phyloP scores from a whole-genome alignment of 2,888 invertebrate genomes.

The Cerastis leucographa region DNA sequence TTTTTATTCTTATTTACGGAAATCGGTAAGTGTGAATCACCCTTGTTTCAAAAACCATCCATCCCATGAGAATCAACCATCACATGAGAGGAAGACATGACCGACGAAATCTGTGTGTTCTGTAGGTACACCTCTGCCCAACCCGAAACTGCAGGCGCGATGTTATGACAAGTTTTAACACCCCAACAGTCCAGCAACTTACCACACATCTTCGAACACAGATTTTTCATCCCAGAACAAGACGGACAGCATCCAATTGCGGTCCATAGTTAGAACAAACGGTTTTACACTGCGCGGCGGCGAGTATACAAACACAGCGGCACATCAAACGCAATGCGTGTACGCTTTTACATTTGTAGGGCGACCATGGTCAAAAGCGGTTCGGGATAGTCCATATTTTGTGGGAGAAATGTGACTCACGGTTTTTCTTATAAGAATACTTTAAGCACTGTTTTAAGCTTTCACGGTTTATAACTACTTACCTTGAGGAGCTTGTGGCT shows the following conservation, averaged over 20 bases:
- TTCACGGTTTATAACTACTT: too few relatives aligned
- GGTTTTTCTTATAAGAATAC: too few relatives aligned
- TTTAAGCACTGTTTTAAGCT: too few relatives aligned
- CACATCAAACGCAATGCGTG: slow-evolving; percentile 74
- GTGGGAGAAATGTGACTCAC: too few relatives aligned
- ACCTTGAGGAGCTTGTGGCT: too few relatives aligned
- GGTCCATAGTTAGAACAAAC: slow-evolving; percentile 65
- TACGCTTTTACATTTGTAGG: slow-evolving; percentile 63
- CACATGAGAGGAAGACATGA: background rate
- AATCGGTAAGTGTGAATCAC: too few relatives aligned
- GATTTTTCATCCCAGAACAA: slow-evolving; percentile 39
- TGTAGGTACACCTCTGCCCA: background rate
- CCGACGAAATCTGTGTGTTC: background rate
- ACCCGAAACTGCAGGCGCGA: background rate
- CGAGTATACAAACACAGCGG: slow-evolving; percentile 73
- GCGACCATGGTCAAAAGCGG: slow-evolving; percentile 22
- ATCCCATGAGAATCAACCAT: too few relatives aligned
- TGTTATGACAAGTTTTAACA: background rate
- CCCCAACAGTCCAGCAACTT: background rate
- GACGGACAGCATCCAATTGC: slow-evolving; percentile 54
- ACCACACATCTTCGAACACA: slow-evolving; percentile 13
- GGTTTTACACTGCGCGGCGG: slow-evolving; percentile 57
- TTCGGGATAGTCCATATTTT: slow-evolving; percentile 9
- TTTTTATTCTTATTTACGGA: too few relatives aligned
- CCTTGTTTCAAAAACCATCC: too few relatives aligned